phyloP scores from a whole-genome alignment of 2,797 vertebrate species.

The Spinus pinus region DNA sequence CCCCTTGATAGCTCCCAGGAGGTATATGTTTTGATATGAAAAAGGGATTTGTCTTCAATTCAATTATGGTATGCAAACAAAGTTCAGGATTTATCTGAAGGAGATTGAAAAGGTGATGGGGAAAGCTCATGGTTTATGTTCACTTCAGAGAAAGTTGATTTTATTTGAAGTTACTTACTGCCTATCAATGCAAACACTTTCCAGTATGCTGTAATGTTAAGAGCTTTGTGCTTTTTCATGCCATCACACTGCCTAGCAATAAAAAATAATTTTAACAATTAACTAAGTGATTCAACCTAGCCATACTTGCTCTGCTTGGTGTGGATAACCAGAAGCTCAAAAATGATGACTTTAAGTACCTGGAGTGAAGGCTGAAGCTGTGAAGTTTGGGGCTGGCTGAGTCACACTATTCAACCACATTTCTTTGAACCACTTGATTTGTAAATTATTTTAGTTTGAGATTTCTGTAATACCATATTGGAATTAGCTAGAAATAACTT shows the following conservation, averaged over 20 bases:
- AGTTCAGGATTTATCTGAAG: not conserved
- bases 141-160: not conserved
- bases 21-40: not conserved
- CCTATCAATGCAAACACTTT: not conserved
- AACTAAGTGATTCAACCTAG: not conserved
- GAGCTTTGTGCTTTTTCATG: not conserved
- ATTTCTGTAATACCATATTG: not conserved
- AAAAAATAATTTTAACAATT: not conserved
- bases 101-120: not conserved
- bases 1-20: not conserved
- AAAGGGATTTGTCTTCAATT: not conserved
- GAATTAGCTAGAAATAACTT: not conserved
- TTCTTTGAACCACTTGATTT: not conserved
- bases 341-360: not conserved
- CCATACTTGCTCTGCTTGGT: not conserved
- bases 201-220: not conserved
- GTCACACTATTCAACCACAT: not conserved
- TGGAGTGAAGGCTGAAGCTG: not conserved
- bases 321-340: not conserved
- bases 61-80: slow-evolving; percentile 11
- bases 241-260: not conserved
- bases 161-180: not conserved
- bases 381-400: not conserved
- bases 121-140: not conserved
- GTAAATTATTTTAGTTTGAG: not conserved